phyloP scores from a whole-genome alignment of 2,888 invertebrate species.

The Netelia fuscicornis region DNA sequence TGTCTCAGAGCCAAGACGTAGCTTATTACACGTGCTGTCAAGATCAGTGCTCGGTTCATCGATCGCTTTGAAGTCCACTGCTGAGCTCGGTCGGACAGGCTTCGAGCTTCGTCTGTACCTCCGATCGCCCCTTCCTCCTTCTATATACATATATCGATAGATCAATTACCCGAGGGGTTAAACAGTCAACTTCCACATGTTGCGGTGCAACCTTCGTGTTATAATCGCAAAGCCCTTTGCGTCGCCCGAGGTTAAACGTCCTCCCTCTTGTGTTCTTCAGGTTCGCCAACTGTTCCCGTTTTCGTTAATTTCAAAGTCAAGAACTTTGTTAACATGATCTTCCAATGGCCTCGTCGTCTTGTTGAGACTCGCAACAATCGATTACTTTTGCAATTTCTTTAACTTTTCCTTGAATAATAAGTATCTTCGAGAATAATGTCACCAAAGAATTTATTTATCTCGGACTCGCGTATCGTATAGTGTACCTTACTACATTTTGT shows the following conservation, averaged over 20 bases:
- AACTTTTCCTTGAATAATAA: too few species aligned
- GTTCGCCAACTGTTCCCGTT: background rate
- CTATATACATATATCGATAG: slow-evolving; percentile 71
- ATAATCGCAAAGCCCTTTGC: slow-evolving; percentile 61
- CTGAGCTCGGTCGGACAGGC: slow-evolving; percentile 26
- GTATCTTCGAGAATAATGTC: too few species aligned
- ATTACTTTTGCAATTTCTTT: too few species aligned
- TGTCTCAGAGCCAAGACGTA: slow-evolving; percentile 63
- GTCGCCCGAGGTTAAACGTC: slow-evolving; percentile 75
- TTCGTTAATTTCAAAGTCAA: background rate
- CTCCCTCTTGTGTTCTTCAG: background rate
- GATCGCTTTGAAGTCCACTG: slow-evolving; percentile 73
- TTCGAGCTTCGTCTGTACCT: slow-evolving; percentile 69
- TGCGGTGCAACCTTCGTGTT: slow-evolving; percentile 57
- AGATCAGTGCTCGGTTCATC: slow-evolving; percentile 61
- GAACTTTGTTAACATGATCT: slow-evolving; percentile 7
- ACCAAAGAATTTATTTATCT: background rate
- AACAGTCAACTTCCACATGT: slow-evolving; percentile 68
- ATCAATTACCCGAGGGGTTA: slow-evolving; percentile 74
- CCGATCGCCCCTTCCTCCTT: slow-evolving; percentile 15
- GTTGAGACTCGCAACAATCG: too few species aligned
- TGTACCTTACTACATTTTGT: too few species aligned
- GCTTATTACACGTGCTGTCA: slow-evolving; percentile 72
- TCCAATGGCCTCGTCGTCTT: too few species aligned
- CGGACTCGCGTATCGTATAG: background rate